Conservation (phyloP, 1,140 invertebrate species). For the Drosophila chauvacae region DNA sequence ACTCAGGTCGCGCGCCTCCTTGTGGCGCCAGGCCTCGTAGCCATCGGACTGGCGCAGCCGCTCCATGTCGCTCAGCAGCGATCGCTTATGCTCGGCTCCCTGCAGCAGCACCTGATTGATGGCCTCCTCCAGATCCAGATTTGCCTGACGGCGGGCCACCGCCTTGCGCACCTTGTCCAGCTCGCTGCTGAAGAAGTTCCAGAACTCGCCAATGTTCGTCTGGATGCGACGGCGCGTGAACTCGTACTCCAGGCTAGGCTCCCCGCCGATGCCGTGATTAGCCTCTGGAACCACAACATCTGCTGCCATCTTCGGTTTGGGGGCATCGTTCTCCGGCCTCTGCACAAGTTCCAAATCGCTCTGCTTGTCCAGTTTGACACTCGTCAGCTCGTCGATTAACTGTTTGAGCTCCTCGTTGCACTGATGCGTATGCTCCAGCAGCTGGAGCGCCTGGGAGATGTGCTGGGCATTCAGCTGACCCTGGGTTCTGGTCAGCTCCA, state of each 20-base stretch:
- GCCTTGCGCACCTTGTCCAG: slow-evolving; percentile 89
- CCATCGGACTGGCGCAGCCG: slow-evolving; percentile 91
- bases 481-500: slow-evolving; percentile 72
- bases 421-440: slow-evolving; percentile 80
- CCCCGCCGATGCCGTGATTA: slow-evolving; percentile 1
- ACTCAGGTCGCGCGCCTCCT: slow-evolving; percentile 91
- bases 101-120: slow-evolving; percentile 87
- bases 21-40: slow-evolving; percentile 91
- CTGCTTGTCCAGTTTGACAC: slow-evolving; percentile 80
- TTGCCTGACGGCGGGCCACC: slow-evolving; percentile 85
- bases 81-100: slow-evolving; percentile 89
- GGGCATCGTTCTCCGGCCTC: slow-evolving; percentile 72
- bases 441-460: slow-evolving; percentile 76
- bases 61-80: slow-evolving; percentile 90
- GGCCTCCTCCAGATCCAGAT: slow-evolving; percentile 85
- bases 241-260: slow-evolving; percentile 92
- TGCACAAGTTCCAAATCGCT: slow-evolving; percentile 76
- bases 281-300: slow-evolving; percentile 16
- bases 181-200: slow-evolving; percentile 91
- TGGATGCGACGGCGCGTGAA: slow-evolving; percentile 90
- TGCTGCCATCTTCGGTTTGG: slow-evolving; percentile 48
- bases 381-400: slow-evolving; percentile 81
- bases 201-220: slow-evolving; percentile 91
- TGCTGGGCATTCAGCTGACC: slow-evolving; percentile 59
- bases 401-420: slow-evolving; percentile 79